Evolutionary conservation across 1,140 invertebrate genomes (phyloP).

Genomic region (Brachionus rotundiformis): DNA sequence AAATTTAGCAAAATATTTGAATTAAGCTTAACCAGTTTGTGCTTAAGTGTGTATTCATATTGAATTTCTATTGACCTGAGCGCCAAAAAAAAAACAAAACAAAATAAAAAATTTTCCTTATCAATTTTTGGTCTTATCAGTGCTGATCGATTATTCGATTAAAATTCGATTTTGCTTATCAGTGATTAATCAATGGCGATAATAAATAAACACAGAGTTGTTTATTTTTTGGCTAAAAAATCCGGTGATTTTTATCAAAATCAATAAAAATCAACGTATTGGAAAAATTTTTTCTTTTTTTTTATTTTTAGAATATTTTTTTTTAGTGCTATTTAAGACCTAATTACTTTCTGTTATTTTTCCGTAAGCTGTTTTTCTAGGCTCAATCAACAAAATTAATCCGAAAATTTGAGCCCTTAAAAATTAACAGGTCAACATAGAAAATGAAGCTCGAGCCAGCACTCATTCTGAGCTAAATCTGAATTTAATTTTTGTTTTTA

Average conservation of each 20-base stretch:
- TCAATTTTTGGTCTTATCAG: background rate
- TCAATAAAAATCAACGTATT: constrained; percentile 30
- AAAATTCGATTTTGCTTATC: background rate
- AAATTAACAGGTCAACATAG: constrained; percentile 10
- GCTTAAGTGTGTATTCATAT: background rate
- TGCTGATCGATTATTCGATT: background rate
- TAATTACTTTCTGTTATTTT: constrained; percentile 33
- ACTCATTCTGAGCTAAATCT: background rate
- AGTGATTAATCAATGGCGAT: constrained; percentile 20
- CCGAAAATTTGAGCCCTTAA: constrained; percentile 21
- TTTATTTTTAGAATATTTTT: background rate
- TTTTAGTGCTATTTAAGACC: constrained; percentile 39
- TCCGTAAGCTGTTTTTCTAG: constrained; percentile 36
- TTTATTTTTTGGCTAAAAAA: constrained; percentile 9
- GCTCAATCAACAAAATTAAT: background rate
- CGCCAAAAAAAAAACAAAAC: background rate
- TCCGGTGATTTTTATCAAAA: constrained; percentile 27
- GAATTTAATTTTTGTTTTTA: background rate
- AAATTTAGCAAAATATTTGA: constrained; percentile 30
- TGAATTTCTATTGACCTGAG: background rate
- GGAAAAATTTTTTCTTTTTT: constrained; percentile 7
- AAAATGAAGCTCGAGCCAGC: background rate
- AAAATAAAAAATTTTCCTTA: too few species aligned
- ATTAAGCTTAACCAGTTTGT: constrained; percentile 15
- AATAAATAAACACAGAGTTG: constrained; percentile 38